Conservation (phyloP, 2,888 invertebrate genomes). For the Leptura quadrifasciata region DNA sequence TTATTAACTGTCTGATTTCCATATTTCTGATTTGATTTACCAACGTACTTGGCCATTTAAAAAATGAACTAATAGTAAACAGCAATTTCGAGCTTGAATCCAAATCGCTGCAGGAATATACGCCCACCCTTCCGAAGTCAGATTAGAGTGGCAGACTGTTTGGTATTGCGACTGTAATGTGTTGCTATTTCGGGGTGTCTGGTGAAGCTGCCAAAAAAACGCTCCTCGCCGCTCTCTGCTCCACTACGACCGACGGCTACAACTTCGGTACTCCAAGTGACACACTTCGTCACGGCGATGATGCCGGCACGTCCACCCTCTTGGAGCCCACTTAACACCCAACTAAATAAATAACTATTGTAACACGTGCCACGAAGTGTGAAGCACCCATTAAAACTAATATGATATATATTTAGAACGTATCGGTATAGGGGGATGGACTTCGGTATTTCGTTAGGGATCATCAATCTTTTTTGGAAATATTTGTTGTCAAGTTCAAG, state of each 20-base stretch:
- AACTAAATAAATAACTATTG: conserved; percentile 51
- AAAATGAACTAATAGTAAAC: no score
- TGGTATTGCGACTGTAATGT: conserved; percentile 68
- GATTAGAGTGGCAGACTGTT: conserved; percentile 59
- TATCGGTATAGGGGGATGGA: conserved; percentile 1
- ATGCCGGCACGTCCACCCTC: conserved; percentile 38
- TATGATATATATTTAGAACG: conserved; percentile 37
- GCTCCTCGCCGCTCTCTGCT: conserved; percentile 41
- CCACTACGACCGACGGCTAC: conserved; percentile 34
- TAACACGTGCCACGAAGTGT: conserved; percentile 39
- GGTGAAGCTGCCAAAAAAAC: conserved; percentile 69
- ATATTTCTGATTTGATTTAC: no score
- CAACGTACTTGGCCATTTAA: no score
- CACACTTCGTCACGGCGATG: conserved; percentile 53
- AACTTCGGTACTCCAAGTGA: conserved; percentile 51
- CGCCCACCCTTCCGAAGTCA: conserved; percentile 29
- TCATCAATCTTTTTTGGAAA: conserved; percentile 16
- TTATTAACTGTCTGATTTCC: no score
- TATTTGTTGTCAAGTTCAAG: not conserved
- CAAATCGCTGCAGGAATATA: conserved; percentile 26
- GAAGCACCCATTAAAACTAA: conserved; percentile 37
- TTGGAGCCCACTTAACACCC: conserved; percentile 56
- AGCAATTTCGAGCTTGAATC: no score
- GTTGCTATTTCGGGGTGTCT: conserved; percentile 72
- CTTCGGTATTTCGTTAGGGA: conserved; percentile 9